Evolutionary conservation across 2,888 invertebrate species (phyloP).

Genomic region (Lissonota sp.): DNA sequence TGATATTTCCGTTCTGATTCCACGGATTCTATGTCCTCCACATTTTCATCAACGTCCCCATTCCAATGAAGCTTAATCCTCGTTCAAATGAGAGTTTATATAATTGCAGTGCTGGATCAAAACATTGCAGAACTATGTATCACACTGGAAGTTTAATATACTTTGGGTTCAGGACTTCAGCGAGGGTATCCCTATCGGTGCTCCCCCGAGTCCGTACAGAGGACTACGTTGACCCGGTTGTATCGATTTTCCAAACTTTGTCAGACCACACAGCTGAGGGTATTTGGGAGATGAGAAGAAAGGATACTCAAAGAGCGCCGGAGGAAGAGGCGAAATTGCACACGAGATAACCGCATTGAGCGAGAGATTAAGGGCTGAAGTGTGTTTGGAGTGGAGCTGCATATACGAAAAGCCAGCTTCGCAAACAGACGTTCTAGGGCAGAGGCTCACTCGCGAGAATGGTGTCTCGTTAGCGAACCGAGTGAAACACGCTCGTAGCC

Average conservation of each 20-base stretch:
- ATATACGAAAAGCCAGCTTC: constrained; percentile 62
- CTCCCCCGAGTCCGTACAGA: no score
- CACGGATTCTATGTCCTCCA: no score
- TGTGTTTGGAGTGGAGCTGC: constrained; percentile 35
- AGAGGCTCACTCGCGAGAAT: constrained; percentile 57
- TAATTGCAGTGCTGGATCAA: no score
- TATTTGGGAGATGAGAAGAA: constrained; percentile 18
- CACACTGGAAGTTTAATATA: constrained; percentile 5
- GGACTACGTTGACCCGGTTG: constrained; percentile 39
- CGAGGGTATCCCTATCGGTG: constrained; percentile 17
- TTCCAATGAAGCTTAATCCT: no score
- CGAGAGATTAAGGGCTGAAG: constrained; percentile 41
- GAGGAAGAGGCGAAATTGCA: constrained; percentile 9
- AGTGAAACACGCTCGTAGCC: constrained; percentile 32
- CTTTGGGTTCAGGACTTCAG: constrained; percentile 8
- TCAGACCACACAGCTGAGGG: constrained; percentile 57
- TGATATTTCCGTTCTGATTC: no score
- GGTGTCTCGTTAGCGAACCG: constrained; percentile 65
- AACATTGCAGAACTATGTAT: no score
- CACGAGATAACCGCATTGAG: constrained; percentile 14
- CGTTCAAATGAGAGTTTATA: no score
- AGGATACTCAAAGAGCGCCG: constrained; percentile 6
- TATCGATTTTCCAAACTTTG: constrained; percentile 65
- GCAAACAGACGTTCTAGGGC: constrained; percentile 43
- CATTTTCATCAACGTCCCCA: no score